A percentile compares a stretch with the other conserved stretches of the same genome.
phyloP scores from a whole-genome alignment of 2,113 vertebrate genomes.

The Sprattus sprattus region DNA sequence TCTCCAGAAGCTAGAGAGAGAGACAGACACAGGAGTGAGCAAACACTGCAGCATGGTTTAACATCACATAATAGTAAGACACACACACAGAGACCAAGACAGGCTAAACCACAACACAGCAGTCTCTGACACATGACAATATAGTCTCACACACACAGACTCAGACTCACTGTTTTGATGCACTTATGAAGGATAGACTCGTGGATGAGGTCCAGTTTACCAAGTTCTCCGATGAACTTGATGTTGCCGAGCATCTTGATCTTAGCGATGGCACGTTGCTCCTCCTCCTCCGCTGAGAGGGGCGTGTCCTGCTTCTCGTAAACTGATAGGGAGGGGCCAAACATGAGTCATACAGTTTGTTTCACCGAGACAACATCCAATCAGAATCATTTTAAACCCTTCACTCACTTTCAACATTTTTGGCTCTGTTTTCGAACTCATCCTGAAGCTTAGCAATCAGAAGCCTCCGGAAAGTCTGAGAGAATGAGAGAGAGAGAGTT shows the following conservation, averaged over 20 bases:
- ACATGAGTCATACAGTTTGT: not conserved
- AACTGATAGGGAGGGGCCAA: slow-evolving; percentile 68
- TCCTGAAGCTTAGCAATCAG: slow-evolving; percentile 99
- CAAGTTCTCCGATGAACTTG: slow-evolving; percentile 99
- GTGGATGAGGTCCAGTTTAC: slow-evolving; percentile 99
- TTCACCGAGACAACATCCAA: not conserved
- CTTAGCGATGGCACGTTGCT: slow-evolving; percentile 98
- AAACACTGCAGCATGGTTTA: no score
- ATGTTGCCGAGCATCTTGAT: slow-evolving; percentile 99
- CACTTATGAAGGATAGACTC: slow-evolving; percentile 99
- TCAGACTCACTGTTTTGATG: slow-evolving; percentile 41
- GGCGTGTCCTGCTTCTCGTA: slow-evolving; percentile 98
- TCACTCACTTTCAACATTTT: slow-evolving; percentile 97
- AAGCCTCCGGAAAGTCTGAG: slow-evolving; percentile 98
- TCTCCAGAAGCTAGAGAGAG: slow-evolving; percentile 93
- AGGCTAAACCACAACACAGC: no score
- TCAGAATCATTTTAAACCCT: not conserved
- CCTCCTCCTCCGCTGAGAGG: slow-evolving; percentile 97
- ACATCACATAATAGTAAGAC: no score
- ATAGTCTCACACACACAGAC: no score
- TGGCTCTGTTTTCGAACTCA: slow-evolving; percentile 99
- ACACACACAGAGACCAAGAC: not conserved
- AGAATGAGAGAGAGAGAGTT: not conserved
- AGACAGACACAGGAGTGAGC: no score
- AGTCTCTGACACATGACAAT: no score